Evolutionary conservation across 92 coral and sea anemone genomes (phyloP).

Genomic region (Pocillopora meandrina): DNA sequence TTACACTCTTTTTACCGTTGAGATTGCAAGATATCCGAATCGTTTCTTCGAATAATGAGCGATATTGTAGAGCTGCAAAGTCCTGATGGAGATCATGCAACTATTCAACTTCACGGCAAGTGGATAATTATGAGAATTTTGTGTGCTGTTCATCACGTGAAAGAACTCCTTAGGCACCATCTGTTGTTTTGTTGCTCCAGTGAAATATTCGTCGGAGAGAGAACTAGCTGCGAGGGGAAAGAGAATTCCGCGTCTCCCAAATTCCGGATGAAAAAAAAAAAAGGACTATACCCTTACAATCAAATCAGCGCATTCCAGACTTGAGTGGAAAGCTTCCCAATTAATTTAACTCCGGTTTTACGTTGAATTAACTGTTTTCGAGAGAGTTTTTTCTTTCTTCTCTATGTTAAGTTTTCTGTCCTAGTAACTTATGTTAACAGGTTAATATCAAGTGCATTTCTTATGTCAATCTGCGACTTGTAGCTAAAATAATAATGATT

Average conservation of each 20-base stretch:
- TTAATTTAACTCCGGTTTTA: not conserved
- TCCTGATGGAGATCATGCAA: constrained; percentile 67
- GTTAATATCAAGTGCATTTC: not conserved
- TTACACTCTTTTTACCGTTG: not conserved
- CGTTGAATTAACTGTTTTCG: not conserved
- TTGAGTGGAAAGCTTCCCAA: not conserved
- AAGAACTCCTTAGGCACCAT: not conserved
- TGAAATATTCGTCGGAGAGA: not conserved
- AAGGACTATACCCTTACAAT: too few relatives aligned
- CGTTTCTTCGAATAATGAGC: constrained; percentile 35
- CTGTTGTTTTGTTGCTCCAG: not conserved
- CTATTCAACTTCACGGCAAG: constrained; percentile 72
- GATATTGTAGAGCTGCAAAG: constrained; percentile 47
- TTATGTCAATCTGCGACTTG: not conserved
- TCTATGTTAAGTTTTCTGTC: not conserved
- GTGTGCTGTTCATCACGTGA: not conserved
- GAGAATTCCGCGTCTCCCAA: not conserved
- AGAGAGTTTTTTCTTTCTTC: not conserved
- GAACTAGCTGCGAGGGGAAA: not conserved
- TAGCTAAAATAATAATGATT: not conserved
- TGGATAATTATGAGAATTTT: not conserved
- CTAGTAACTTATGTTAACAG: too few relatives aligned
- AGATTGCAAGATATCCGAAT: not conserved
- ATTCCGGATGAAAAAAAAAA: not conserved
- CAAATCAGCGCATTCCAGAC: too few relatives aligned